Percentiles rank a stretch among this genome's conserved stretches.
These are phyloP conservation scores for Brachyhypopomus occidentalis DNA, from an alignment of 2,113 vertebrate genomes.

Conservation along the genomic window DNA sequence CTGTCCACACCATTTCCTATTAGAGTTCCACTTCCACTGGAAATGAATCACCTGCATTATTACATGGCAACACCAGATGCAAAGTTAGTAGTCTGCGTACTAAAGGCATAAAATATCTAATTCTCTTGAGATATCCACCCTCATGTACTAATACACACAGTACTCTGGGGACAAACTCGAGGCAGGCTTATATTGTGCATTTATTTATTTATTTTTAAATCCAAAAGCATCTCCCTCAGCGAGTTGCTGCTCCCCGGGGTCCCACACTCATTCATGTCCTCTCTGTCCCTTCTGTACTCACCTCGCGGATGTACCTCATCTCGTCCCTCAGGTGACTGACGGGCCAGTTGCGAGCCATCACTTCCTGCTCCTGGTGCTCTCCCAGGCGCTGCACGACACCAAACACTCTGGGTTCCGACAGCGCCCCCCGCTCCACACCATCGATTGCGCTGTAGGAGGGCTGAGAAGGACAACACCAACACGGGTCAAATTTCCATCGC, in stretches of 20 bases:
- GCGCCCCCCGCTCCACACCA: constrained; percentile 74
- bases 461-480: constrained; percentile 74
- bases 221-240: neutral
- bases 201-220: too few relatives aligned
- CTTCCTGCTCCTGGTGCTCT: constrained; percentile 85
- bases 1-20: neutral
- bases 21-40: neutral
- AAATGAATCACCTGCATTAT: neutral
- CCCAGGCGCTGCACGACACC: constrained; percentile 84
- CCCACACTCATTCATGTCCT: neutral
- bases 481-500: constrained; percentile 70
- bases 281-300: constrained; percentile 70
- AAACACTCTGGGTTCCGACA: constrained; percentile 82
- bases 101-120: too few relatives aligned
- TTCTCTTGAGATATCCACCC: neutral
- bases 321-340: constrained; percentile 89
- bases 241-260: neutral
- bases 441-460: constrained; percentile 76
- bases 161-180: too few relatives aligned
- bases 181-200: too few relatives aligned
- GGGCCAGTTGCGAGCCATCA: constrained; percentile 93
- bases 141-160: neutral
- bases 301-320: constrained; percentile 96
- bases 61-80: neutral
- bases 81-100: too few relatives aligned